A percentile compares a stretch with the other conserved stretches of the same genome.
phyloP scores from a whole-genome alignment of 1,140 invertebrate genomes.

The Drosophila pandora region DNA sequence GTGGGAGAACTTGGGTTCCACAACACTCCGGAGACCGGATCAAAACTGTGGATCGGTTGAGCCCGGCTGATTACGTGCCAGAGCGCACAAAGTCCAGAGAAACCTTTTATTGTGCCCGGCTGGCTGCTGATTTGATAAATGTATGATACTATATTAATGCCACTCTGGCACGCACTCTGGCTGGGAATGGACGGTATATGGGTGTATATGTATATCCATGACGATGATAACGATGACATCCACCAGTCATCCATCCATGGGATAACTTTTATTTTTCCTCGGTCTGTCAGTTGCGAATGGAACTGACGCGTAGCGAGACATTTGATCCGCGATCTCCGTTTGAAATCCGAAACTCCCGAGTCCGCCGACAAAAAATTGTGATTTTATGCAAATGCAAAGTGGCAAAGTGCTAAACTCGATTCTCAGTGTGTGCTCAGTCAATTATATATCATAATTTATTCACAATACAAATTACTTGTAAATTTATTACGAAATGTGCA shows the following conservation, averaged over 20 bases:
- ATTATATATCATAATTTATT: slow-evolving; percentile 64
- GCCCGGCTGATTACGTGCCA: slow-evolving; percentile 58
- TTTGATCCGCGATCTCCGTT: slow-evolving; percentile 20
- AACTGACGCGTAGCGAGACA: slow-evolving; percentile 40
- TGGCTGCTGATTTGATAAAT: slow-evolving; percentile 64
- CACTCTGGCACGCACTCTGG: slow-evolving; percentile 16
- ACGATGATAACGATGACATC: slow-evolving; percentile 19
- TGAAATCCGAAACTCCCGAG: not conserved
- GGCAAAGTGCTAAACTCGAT: slow-evolving; percentile 52
- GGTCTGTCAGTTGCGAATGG: slow-evolving; percentile 37
- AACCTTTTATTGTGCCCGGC: slow-evolving; percentile 44
- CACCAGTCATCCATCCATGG: slow-evolving; percentile 42
- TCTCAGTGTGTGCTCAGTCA: slow-evolving; percentile 29
- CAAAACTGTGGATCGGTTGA: slow-evolving; percentile 30
- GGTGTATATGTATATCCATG: slow-evolving; percentile 24
- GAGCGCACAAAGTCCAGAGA: slow-evolving; percentile 60
- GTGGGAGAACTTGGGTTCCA: not conserved
- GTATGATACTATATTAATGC: slow-evolving; percentile 28
- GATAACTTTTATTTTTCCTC: slow-evolving; percentile 23
- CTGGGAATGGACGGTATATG: slow-evolving; percentile 4
- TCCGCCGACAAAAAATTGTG: slow-evolving; percentile 38
- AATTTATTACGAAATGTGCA: slow-evolving; percentile 59
- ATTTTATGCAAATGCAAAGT: slow-evolving; percentile 67
- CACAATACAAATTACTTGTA: slow-evolving; percentile 44
- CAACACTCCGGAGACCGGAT: slow-evolving; percentile 1